A percentile compares a stretch with the other conserved stretches of the same genome.
These are phyloP conservation scores for Crocodylus rhombifer DNA, from an alignment of 2,797 vertebrate genomes.

Conservation along the genomic window DNA sequence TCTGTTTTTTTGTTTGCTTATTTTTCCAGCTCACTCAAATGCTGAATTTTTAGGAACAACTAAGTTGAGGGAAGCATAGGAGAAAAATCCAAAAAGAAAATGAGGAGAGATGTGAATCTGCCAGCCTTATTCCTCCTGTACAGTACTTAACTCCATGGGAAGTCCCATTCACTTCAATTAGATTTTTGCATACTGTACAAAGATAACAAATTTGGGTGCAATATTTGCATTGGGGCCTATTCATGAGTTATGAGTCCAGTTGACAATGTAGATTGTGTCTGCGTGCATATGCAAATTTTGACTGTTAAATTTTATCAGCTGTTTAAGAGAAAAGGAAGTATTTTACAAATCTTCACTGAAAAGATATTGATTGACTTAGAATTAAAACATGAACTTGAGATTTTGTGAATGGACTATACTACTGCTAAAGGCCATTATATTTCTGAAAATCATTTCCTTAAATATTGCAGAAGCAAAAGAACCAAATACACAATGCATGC, in stretches of 20 bases:
- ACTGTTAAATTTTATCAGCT: background rate
- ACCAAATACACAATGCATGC: background rate
- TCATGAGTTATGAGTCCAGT: background rate
- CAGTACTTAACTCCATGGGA: background rate
- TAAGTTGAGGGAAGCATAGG: background rate
- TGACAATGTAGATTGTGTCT: background rate
- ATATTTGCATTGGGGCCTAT: background rate
- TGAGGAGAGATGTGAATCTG: background rate
- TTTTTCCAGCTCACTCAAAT: background rate
- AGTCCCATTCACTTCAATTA: slow-evolving; percentile 25
- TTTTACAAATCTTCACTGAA: background rate
- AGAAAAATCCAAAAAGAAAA: background rate
- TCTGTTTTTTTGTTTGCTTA: fast-evolving
- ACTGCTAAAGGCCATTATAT: background rate
- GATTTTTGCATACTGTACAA: background rate
- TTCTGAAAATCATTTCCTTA: background rate
- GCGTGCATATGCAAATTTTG: background rate
- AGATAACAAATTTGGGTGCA: background rate
- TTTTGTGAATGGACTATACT: background rate
- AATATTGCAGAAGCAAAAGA: background rate
- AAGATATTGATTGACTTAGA: background rate
- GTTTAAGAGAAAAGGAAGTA: background rate
- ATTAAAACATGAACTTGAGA: background rate
- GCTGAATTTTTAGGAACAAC: slow-evolving; percentile 13
- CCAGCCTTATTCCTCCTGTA: background rate